Conservation (phyloP, 2,797 vertebrate species). For the Pangasius krempfi region DNA sequence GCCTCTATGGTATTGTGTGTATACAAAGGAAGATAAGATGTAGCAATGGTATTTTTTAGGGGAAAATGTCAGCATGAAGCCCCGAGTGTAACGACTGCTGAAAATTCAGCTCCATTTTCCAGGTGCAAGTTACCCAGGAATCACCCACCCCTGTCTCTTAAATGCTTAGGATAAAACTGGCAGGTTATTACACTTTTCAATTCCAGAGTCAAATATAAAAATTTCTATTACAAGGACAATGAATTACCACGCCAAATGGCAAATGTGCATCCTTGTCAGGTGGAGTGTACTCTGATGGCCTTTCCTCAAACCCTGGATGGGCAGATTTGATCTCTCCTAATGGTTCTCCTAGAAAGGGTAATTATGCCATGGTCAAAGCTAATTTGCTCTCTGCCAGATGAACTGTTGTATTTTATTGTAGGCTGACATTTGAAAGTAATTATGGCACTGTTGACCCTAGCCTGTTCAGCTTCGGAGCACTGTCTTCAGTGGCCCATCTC, state of each 20-base stretch:
- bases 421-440: constrained; percentile 99
- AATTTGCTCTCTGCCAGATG: constrained; percentile 99
- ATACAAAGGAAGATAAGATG: constrained; percentile 17
- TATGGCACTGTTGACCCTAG: constrained; percentile 99
- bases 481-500: constrained; percentile 92
- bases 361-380: constrained; percentile 99
- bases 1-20: constrained; percentile 5
- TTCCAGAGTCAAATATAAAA: constrained; percentile 99
- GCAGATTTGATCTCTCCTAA: constrained; percentile 99
- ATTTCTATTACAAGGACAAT: constrained; percentile 99
- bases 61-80: neutral
- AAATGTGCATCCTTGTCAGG: constrained; percentile 99
- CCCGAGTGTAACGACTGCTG: neutral
- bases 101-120: constrained; percentile 9
- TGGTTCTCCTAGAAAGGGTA: constrained; percentile 99
- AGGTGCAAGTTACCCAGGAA: constrained; percentile 33
- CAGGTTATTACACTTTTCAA: constrained; percentile 99
- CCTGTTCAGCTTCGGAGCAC: constrained; percentile 97
- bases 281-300: constrained; percentile 99
- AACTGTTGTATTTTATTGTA: constrained; percentile 99
- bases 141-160: constrained; percentile 68
- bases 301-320: constrained; percentile 99
- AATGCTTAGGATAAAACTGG: constrained; percentile 94
- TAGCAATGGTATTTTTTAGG: constrained; percentile 3
- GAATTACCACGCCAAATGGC: constrained; percentile 99